phyloP scores from a whole-genome alignment of 2,113 vertebrate genomes.

The Psammodynastes pulverulentus region DNA sequence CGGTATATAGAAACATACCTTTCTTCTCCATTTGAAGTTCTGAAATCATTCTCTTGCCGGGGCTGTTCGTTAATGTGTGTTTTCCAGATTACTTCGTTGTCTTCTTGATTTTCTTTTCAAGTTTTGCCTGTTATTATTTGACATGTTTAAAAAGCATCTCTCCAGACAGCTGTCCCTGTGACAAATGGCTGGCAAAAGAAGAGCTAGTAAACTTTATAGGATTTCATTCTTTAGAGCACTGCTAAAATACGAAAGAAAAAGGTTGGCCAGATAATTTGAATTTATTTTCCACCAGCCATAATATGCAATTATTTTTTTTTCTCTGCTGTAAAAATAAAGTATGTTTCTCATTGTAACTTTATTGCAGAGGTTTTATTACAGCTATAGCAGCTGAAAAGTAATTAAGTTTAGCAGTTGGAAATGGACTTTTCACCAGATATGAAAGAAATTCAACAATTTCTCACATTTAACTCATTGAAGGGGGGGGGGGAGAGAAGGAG shows the following conservation, averaged over 20 bases:
- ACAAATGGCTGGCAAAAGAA: background rate
- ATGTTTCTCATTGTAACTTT: background rate
- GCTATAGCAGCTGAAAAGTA: background rate
- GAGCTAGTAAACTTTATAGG: background rate
- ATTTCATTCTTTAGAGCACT: constrained; percentile 29
- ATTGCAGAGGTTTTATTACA: background rate
- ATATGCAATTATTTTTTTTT: background rate
- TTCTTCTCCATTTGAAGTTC: background rate
- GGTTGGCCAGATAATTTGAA: constrained; percentile 11
- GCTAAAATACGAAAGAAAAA: background rate
- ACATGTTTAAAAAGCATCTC: background rate
- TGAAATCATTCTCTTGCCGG: background rate
- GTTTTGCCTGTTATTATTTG: background rate
- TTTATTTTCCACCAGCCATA: background rate
- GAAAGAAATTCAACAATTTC: background rate
- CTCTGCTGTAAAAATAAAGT: background rate
- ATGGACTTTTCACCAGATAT: background rate
- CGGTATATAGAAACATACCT: background rate
- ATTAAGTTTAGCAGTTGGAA: background rate
- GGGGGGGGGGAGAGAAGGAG: background rate
- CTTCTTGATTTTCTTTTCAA: background rate
- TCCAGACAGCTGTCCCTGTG: background rate
- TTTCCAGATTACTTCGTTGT: background rate
- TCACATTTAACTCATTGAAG: background rate
- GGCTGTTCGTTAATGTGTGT: background rate